Percentiles rank a stretch among this genome's conserved stretches.
Evolutionary conservation across 2,888 invertebrate species (phyloP).

Genomic region (Diarsia brunnea): DNA sequence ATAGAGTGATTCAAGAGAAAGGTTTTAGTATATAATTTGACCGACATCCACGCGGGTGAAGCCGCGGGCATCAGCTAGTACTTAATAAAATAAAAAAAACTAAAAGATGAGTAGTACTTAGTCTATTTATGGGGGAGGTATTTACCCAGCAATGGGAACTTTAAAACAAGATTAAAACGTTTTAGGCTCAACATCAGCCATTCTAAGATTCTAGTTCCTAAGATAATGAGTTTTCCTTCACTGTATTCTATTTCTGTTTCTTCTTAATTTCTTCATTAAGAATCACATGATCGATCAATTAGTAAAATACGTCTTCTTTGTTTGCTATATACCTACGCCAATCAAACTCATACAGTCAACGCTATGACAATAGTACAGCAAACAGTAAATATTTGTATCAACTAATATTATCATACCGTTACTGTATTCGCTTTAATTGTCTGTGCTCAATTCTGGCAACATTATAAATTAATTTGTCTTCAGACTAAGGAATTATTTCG

Average conservation of each 20-base stretch:
- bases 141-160: background rate
- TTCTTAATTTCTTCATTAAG: background rate
- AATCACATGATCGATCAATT: background rate
- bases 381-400: constrained; percentile 69
- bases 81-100: no score
- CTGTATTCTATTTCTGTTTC: background rate
- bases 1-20: no score
- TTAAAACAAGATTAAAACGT: background rate
- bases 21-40: no score
- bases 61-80: no score
- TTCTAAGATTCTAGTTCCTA: background rate
- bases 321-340: constrained; percentile 47
- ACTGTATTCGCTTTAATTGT: constrained; percentile 79
- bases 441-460: constrained; percentile 78
- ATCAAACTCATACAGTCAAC: constrained; percentile 52
- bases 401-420: constrained; percentile 70
- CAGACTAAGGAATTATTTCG: constrained; percentile 86
- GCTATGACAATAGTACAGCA: constrained; percentile 53
- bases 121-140: no score
- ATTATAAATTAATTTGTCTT: constrained; percentile 85
- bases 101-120: no score
- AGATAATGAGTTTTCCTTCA: background rate
- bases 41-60: no score
- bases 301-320: constrained; percentile 20
- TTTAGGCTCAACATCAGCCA: background rate